These are phyloP conservation scores for Drosophila rubida DNA, from an alignment of 2,888 invertebrate species.

Conservation along the genomic window DNA sequence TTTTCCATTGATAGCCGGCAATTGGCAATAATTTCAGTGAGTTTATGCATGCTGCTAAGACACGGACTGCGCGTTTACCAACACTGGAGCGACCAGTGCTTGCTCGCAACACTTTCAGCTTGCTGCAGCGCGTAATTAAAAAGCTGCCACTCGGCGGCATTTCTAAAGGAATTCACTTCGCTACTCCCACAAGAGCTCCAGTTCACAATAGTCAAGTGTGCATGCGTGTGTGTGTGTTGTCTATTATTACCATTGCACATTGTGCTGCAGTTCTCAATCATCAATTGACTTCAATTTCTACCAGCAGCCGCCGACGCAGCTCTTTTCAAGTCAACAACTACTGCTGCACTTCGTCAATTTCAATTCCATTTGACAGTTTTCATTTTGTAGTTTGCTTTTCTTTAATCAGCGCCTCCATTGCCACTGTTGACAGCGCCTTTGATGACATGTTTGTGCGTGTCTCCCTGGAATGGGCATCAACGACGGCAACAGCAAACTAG, in stretches of 20 bases:
- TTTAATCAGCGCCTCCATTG: constrained; percentile 36
- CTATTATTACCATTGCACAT: constrained; percentile 60
- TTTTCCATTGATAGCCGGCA: too few relatives aligned
- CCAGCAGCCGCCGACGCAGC: constrained; percentile 32
- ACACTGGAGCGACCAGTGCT: too few relatives aligned
- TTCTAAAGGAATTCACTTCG: constrained; percentile 35
- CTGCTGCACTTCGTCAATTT: constrained; percentile 61
- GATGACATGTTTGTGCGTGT: constrained; percentile 5
- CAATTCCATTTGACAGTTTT: constrained; percentile 55
- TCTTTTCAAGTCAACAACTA: constrained; percentile 53
- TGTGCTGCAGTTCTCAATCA: constrained; percentile 61
- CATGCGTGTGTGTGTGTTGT: constrained; percentile 1
- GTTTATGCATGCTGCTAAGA: too few relatives aligned
- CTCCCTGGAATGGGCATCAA: too few relatives aligned
- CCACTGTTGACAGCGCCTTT: constrained; percentile 43
- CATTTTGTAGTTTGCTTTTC: constrained; percentile 21
- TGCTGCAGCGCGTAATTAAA: constrained; percentile 58
- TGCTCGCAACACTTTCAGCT: constrained; percentile 22
- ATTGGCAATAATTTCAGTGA: constrained; percentile 14
- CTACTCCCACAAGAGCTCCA: constrained; percentile 14
- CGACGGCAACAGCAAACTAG: too few relatives aligned
- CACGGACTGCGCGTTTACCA: too few relatives aligned
- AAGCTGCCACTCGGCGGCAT: constrained; percentile 51
- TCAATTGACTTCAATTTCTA: constrained; percentile 77
- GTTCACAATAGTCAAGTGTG: background rate